Conservation (phyloP, 2,797 vertebrate genomes). For the Emydoidea blandingii region DNA sequence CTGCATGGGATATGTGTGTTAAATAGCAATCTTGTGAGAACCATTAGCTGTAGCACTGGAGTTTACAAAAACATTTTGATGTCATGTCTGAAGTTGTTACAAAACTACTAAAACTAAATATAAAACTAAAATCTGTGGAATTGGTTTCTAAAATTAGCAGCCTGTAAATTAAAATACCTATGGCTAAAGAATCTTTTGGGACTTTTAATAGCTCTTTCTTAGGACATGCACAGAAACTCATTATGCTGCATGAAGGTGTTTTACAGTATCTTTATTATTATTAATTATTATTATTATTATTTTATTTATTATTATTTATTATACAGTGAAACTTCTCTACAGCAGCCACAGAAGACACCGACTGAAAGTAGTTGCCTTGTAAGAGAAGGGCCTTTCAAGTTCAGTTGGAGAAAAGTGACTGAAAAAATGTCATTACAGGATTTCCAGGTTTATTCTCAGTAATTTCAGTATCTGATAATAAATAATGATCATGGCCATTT, state of each 20-base stretch:
- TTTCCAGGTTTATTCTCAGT: constrained; percentile 22
- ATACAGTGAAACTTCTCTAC: not conserved
- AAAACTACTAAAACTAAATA: not conserved
- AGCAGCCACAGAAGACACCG: not conserved
- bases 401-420: not conserved
- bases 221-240: not conserved
- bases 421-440: not conserved
- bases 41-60: rapidly evolving
- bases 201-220: not conserved
- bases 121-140: not conserved
- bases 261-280: not conserved
- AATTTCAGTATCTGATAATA: not conserved
- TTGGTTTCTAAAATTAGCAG: not conserved
- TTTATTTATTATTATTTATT: not conserved
- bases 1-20: rapidly evolving
- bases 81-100: not conserved
- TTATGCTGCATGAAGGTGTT: not conserved
- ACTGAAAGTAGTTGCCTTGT: constrained; percentile 5
- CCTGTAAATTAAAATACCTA: not conserved
- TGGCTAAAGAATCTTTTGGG: not conserved
- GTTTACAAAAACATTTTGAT: not conserved
- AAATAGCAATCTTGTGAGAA: not conserved
- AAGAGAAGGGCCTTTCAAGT: not conserved
- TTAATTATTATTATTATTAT: not conserved
- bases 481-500: too few species aligned